These are phyloP conservation scores for Prietella phreatophila DNA, from an alignment of 2,113 vertebrate species.

Conservation along the genomic window DNA sequence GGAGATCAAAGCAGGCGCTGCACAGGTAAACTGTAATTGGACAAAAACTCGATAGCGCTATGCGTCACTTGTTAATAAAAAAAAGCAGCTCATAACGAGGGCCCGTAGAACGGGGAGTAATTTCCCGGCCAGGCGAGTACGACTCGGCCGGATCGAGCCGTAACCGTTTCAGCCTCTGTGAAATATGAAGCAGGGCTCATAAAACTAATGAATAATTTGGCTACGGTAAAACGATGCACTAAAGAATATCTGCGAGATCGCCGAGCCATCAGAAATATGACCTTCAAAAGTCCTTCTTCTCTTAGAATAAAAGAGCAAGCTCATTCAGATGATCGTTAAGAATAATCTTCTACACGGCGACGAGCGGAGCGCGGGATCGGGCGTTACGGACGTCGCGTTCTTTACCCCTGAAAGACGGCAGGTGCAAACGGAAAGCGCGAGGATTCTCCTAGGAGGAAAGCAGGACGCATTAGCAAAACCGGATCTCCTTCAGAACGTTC, in stretches of 20 bases:
- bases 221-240: slow-evolving; percentile 27
- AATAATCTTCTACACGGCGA: not conserved
- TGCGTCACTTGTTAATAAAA: slow-evolving; percentile 50
- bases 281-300: slow-evolving; percentile 18
- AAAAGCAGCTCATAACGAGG: slow-evolving; percentile 34
- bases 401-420: not conserved
- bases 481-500: slow-evolving; percentile 10
- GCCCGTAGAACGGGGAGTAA: slow-evolving; percentile 19
- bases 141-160: not conserved
- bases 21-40: slow-evolving; percentile 48
- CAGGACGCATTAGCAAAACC: not conserved
- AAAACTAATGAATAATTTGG: slow-evolving; percentile 50
- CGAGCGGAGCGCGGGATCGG: not conserved
- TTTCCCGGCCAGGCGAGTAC: slow-evolving; percentile 29
- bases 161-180: slow-evolving; percentile 37
- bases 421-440: not conserved
- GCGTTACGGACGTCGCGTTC: not conserved
- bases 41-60: slow-evolving; percentile 24
- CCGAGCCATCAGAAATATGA: slow-evolving; percentile 33
- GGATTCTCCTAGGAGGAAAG: not conserved
- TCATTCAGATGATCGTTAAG: not conserved
- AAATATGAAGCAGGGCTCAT: slow-evolving; percentile 47
- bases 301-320: slow-evolving; percentile 4
- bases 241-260: slow-evolving; percentile 23
- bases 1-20: slow-evolving; percentile 45